phyloP scores from a whole-genome alignment of 2,797 vertebrate species.

The Fistularia commersonii region DNA sequence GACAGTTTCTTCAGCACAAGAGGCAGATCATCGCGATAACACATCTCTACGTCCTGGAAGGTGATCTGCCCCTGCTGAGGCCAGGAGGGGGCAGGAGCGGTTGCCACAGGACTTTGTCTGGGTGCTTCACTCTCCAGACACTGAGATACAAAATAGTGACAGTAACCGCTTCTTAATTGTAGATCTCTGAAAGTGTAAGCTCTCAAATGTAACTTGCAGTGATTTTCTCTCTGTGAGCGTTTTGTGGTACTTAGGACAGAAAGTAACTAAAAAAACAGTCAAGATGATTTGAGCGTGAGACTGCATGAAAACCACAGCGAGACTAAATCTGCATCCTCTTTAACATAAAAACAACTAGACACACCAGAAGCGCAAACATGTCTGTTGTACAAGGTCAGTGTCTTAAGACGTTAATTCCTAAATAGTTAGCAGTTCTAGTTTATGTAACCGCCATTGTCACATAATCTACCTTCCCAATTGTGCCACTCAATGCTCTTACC shows the following conservation, averaged over 20 bases:
- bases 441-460: slow-evolving; percentile 2
- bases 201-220: slow-evolving; percentile 21
- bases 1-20: slow-evolving; percentile 77
- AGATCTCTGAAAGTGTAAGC: slow-evolving; percentile 36
- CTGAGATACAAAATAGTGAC: slow-evolving; percentile 56
- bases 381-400: too few species aligned
- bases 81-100: slow-evolving; percentile 71
- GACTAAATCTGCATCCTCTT: too few species aligned
- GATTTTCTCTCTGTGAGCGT: slow-evolving; percentile 36
- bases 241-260: slow-evolving; percentile 24
- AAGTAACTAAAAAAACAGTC: slow-evolving; percentile 24
- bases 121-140: slow-evolving; percentile 76
- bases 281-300: slow-evolving; percentile 26
- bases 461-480: slow-evolving; percentile 1
- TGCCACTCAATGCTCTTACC: slow-evolving; percentile 61
- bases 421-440: neutral
- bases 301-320: slow-evolving; percentile 20
- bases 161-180: slow-evolving; percentile 46
- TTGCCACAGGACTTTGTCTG: slow-evolving; percentile 30
- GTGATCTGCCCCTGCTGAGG: slow-evolving; percentile 75
- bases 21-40: slow-evolving; percentile 76
- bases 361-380: too few species aligned
- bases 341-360: too few species aligned
- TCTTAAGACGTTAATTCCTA: too few species aligned
- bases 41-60: slow-evolving; percentile 82